phyloP scores from a whole-genome alignment of 2,797 vertebrate genomes.

The Morus bassanus region DNA sequence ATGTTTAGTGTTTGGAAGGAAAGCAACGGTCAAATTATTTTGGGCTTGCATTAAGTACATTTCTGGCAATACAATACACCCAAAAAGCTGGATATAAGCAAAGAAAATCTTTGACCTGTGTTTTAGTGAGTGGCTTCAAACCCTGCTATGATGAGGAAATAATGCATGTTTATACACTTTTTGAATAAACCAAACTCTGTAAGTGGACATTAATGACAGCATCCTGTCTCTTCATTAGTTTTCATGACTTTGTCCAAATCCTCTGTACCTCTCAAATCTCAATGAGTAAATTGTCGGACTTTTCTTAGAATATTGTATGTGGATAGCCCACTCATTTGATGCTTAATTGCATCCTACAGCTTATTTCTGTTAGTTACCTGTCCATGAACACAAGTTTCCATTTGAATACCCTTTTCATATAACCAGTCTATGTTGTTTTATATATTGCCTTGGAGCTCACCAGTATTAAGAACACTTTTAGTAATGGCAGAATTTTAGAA shows the following conservation, averaged over 20 bases:
- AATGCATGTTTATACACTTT: conserved; percentile 76
- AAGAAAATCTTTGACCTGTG: conserved; percentile 66
- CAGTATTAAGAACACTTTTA: conserved; percentile 53
- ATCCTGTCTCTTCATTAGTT: conserved; percentile 79
- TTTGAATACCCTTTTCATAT: conserved; percentile 33
- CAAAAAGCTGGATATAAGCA: conserved; percentile 58
- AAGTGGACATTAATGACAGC: conserved; percentile 80
- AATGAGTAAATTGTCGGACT: conserved; percentile 29
- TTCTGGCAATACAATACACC: conserved; percentile 61
- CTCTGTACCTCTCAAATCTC: conserved; percentile 41
- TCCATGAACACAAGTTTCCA: conserved; percentile 30
- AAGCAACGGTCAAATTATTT: conserved; percentile 66
- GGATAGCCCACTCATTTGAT: conserved; percentile 46
- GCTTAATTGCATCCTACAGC: conserved; percentile 42
- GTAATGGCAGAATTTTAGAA: conserved; percentile 33
- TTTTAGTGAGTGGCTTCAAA: conserved; percentile 68
- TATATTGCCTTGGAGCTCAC: conserved; percentile 65
- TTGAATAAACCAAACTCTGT: conserved; percentile 78
- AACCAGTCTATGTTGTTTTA: conserved; percentile 69
- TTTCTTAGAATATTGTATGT: conserved; percentile 58
- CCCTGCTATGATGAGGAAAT: conserved; percentile 57
- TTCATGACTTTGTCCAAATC: conserved; percentile 61
- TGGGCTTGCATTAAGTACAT: conserved; percentile 47
- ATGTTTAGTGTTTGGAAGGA: conserved; percentile 52
- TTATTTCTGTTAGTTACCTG: conserved; percentile 48